Evolutionary conservation across 2,797 vertebrate species (phyloP).

Genomic region (Parambassis ranga): DNA sequence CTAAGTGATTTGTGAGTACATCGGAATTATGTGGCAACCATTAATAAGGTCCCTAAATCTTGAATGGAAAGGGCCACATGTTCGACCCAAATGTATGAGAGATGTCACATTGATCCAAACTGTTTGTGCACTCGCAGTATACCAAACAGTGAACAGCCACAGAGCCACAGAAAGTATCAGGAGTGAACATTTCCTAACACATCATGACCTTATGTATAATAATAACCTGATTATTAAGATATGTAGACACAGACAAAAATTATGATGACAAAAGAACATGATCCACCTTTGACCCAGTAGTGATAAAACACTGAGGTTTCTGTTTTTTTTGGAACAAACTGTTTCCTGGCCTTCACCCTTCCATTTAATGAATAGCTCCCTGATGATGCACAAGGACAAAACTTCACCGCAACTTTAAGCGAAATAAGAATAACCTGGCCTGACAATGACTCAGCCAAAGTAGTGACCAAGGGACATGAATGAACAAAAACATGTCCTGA

Average conservation of each 20-base stretch:
- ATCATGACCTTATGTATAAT: background rate
- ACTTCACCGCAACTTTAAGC: constrained; percentile 13
- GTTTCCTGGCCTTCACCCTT: constrained; percentile 3
- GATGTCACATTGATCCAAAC: constrained; percentile 51
- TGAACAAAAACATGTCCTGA: constrained; percentile 17
- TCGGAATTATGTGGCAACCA: background rate
- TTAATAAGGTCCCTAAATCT: constrained; percentile 3
- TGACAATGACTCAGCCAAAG: constrained; percentile 43
- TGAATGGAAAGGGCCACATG: constrained; percentile 1
- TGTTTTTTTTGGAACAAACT: constrained; percentile 27
- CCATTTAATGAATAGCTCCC: constrained; percentile 9
- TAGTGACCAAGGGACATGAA: constrained; percentile 25
- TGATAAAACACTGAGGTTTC: background rate
- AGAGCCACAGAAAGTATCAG: constrained; percentile 30
- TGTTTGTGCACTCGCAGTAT: constrained; percentile 8
- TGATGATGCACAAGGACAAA: constrained; percentile 37
- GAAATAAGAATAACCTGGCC: constrained; percentile 31
- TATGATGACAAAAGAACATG: background rate
- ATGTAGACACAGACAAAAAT: background rate
- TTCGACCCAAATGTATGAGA: constrained; percentile 30
- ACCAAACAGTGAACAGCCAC: constrained; percentile 21
- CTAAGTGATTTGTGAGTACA: constrained; percentile 2
- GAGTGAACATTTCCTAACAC: constrained; percentile 14
- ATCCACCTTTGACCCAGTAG: background rate
- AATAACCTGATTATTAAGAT: background rate